Base-by-base conservation (phyloP, 2,888 invertebrate species). In the Boloria euphrosyne region DNA sequence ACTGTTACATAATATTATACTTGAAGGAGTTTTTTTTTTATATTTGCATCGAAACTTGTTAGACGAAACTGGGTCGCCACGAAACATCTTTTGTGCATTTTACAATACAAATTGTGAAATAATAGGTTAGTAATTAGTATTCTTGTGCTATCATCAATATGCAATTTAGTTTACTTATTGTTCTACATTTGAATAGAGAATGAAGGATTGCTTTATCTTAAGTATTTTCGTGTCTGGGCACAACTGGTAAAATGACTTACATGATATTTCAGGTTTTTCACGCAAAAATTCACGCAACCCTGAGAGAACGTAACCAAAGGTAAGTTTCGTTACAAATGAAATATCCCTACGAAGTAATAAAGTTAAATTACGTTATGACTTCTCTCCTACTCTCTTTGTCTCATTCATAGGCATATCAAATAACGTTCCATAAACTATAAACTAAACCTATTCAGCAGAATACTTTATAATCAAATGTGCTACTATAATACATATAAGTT, bases 61-160 rank as follows among this genome's bases (percentile, higher is more conserved):
- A 69, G 54, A 51, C 49, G 17, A n/a, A 66, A 65, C 60, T 70
- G 63, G 73, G 73, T 70, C 73, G 67, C 31, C 43, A 64, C 66
- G 64, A 66, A 66, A 63, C 63, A 70, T 75, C 79, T 78, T 83
- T 84, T 85, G 82, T 83, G 62, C 67, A 54, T 60, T 59, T 65
- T 67, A 79, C 79, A 79, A 81, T 79, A 71, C 76, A 76, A 72
- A 77, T 77, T 75, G 71, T 70, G 73, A 72, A 74, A 66, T 65
- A 65, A 59, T 55, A 62, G 60, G 69, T 70, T 72, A 73, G 74
- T 71, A 68, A 70, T 72, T 73, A 71, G 73, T 73, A 73, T 74
- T 71, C 72, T 64, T 66, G 66, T 57, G 53, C 68, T 74, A 78
- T 74, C 74, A 77, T 75, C 77, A 72, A 76, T 77, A 75, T 72